phyloP scores from a whole-genome alignment of 2,888 invertebrate genomes.

The Pristionchus maxplancki region DNA sequence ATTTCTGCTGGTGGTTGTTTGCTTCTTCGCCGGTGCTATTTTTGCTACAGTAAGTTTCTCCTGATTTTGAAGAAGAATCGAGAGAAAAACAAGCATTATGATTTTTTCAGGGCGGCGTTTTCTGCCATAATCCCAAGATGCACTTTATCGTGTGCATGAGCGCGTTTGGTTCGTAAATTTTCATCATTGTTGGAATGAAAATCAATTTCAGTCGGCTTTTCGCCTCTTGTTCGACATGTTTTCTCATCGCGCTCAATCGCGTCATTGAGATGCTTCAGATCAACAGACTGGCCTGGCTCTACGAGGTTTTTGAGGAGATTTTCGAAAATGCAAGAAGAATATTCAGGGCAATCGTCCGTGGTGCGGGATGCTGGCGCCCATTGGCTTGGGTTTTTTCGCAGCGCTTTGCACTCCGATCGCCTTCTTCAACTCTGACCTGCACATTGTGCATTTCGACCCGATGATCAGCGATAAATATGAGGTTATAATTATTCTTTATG shows the following conservation, averaged over 20 bases:
- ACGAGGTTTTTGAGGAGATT: not conserved
- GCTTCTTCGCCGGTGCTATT: constrained; percentile 1
- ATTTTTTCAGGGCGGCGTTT: not conserved
- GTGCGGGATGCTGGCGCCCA: not conserved
- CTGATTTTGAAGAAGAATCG: not conserved
- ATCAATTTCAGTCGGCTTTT: constrained; percentile 1
- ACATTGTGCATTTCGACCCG: constrained; percentile 24
- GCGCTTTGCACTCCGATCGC: not conserved
- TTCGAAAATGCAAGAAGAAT: not conserved
- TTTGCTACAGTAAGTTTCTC: not conserved
- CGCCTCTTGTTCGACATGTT: not conserved
- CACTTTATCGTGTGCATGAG: not conserved
- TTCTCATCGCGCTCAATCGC: constrained; percentile 34
- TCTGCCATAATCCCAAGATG: constrained; percentile 7
- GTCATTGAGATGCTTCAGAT: not conserved
- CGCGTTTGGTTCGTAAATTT: not conserved
- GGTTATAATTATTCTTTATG: not conserved
- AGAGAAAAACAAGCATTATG: too few species aligned
- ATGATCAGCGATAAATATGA: constrained; percentile 14
- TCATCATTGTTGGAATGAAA: not conserved
- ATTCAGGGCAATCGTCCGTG: not conserved
- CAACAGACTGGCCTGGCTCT: not conserved
- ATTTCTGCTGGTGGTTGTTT: not conserved
- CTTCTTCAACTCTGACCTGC: constrained; percentile 33
- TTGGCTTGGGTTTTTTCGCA: not conserved